phyloP scores from a whole-genome alignment of 2,113 vertebrate genomes.

The Thinocorus orbignyianus region DNA sequence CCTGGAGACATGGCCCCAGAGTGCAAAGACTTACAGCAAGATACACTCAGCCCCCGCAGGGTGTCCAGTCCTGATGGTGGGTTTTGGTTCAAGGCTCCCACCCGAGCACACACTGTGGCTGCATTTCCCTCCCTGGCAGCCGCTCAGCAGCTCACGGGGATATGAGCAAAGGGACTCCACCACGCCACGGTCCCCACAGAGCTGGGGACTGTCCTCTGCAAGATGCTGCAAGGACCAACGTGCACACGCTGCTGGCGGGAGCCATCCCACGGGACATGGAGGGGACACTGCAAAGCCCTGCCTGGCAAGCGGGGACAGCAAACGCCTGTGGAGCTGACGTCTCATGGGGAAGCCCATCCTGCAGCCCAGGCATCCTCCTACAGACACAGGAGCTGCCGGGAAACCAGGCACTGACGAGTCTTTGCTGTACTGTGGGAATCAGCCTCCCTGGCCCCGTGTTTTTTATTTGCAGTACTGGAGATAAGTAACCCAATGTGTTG shows the following conservation, averaged over 20 bases:
- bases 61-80: background rate
- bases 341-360: background rate
- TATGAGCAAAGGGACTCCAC: background rate
- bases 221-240: rapidly evolving
- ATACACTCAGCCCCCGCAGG: no score
- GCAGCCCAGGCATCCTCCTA: background rate
- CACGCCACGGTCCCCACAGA: background rate
- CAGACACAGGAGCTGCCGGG: rapidly evolving
- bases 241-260: rapidly evolving
- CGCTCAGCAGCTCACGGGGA: background rate
- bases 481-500: slow-evolving; percentile 32
- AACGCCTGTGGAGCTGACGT: rapidly evolving
- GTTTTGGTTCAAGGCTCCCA: rapidly evolving
- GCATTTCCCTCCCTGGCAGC: background rate
- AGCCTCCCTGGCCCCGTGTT: background rate
- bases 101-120: rapidly evolving
- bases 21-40: background rate
- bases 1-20: background rate
- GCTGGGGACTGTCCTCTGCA: background rate
- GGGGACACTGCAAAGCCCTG: background rate
- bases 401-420: background rate
- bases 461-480: background rate
- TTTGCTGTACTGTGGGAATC: background rate
- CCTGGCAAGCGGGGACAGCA: background rate
- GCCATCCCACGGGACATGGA: rapidly evolving